phyloP scores from a whole-genome alignment of 2,113 vertebrate species.

The Setophaga coronata region DNA sequence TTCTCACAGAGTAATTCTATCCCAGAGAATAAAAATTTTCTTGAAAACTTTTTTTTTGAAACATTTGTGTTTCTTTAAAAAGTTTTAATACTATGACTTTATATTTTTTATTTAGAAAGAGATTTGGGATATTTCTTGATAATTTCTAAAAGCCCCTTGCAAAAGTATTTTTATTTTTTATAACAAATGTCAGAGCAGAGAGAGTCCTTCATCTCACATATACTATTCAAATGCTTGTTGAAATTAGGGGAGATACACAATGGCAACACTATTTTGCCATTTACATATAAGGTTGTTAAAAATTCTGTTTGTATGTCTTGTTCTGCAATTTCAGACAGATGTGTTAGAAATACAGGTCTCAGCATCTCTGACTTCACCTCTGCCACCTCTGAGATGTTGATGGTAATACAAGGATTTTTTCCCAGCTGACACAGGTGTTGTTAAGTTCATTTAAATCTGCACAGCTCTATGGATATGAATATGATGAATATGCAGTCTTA shows the following conservation, averaged over 20 bases:
- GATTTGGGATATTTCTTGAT: not conserved
- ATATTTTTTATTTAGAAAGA: not conserved
- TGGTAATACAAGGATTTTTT: not conserved
- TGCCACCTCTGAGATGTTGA: not conserved
- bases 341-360: not conserved
- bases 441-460: not conserved
- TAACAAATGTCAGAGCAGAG: not conserved
- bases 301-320: not conserved
- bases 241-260: not conserved
- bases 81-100: not conserved
- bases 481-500: not conserved
- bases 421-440: not conserved
- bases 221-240: not conserved
- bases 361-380: not conserved
- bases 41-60: not conserved
- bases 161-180: not conserved
- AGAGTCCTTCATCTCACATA: not conserved
- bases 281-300: not conserved
- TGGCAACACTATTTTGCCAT: fast-evolving
- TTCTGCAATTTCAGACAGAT: not conserved
- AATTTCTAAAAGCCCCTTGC: not conserved
- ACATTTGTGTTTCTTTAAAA: not conserved
- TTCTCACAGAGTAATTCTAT: not conserved
- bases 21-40: not conserved
- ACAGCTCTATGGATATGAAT: not conserved